Conservation (phyloP, 2,797 vertebrate genomes). For the Sparidentex hasta region DNA sequence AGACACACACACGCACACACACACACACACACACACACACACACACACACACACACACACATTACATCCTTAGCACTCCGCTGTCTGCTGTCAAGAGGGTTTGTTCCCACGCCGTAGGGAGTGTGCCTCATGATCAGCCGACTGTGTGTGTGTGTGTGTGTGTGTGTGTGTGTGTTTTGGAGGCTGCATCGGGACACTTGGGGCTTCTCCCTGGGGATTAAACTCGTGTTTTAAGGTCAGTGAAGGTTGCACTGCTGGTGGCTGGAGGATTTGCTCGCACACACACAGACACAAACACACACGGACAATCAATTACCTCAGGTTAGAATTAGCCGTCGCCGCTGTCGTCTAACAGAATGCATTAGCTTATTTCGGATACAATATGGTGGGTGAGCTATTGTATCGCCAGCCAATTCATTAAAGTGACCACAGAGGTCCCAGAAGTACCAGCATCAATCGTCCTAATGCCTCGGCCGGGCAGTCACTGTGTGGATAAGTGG, state of each 20-base stretch:
- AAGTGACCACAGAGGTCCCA: constrained; percentile 40
- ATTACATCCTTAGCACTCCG: constrained; percentile 2
- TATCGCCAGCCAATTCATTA: constrained; percentile 45
- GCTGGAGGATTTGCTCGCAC: constrained; percentile 22
- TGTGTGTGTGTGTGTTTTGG: constrained; percentile 29
- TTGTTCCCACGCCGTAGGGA: constrained; percentile 68
- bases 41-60: neutral
- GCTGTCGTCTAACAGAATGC: constrained; percentile 24
- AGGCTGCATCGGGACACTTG: constrained; percentile 30
- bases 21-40: constrained; percentile 6
- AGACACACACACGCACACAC: neutral
- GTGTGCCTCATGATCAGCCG: constrained; percentile 61
- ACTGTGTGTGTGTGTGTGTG: constrained; percentile 41
- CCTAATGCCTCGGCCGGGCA: neutral
- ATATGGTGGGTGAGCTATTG: constrained; percentile 28
- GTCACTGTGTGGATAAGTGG: constrained; percentile 18
- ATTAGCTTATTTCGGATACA: constrained; percentile 34
- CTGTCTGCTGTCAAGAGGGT: constrained; percentile 46
- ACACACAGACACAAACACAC: neutral
- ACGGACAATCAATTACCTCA: neutral
- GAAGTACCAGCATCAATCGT: constrained; percentile 7
- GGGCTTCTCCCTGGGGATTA: constrained; percentile 56
- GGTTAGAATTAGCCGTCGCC: constrained; percentile 17
- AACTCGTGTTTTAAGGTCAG: constrained; percentile 60
- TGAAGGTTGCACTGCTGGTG: constrained; percentile 28